Evolutionary conservation across 1,140 invertebrate species (phyloP), one percentile per base, ranked within the genome.

Genomic region (Xylocopa sonorina): DNA sequence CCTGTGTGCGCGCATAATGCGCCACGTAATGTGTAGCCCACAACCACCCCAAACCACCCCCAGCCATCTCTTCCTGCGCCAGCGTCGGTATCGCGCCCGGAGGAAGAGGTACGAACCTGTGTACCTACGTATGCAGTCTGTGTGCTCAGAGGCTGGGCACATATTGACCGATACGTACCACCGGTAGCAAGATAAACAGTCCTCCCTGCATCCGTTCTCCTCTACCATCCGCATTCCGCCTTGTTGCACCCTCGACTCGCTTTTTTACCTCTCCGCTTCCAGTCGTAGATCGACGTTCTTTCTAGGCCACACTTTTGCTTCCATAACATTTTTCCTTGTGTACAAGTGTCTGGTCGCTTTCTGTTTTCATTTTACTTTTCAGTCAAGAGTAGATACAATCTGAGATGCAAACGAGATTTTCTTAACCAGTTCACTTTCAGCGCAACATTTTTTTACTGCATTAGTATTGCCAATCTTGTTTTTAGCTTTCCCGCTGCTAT

Each of bases 151-250:
- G 87, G 83, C 89, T 90, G 88, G 87, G 87, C 87, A 90, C 88
- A 91, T 90, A 91, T 91, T 91, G 89, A 90, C 89, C 87, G 86
- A 89, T 89, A 89, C 89, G 89, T 91, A 91, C 88, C 75, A 83
- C 89, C 86, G 83, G 89, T 90, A 89, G 90, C 87, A 90, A 90
- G 88, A 90, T 88, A 90, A 90, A 90, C 88, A 91, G 79, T 85
- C 85, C 84, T 85, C 84, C 85, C 82, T 85, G 68, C 80, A 60
- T 82, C 77, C 69, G 57, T 51, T 76, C 64, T 71, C 63, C 34
- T 27, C 55, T 62, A 74, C 51, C 64, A 24, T 21, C 46, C 58
- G 16, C 57, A 34, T 81, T 51, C 74, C 68, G 82, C 51, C 43
- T 12, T 57, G 27, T 62, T 24, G 27, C 46, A 69, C 66, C 85